These are phyloP conservation scores for Ypsolopha sequella DNA, from an alignment of 2,888 invertebrate species.

Conservation along the genomic window DNA sequence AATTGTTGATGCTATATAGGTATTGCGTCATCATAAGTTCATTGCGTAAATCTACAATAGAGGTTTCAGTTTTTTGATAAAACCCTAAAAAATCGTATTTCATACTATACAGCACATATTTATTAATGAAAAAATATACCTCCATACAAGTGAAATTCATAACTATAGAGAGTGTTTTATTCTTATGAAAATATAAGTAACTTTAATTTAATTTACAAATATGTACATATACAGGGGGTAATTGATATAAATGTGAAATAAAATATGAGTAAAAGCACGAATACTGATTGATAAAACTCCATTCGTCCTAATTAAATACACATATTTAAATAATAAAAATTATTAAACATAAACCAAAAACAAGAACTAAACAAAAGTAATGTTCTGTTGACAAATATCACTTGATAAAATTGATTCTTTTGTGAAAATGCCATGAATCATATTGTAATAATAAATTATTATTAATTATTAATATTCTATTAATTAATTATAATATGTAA, in stretches of 20 bases:
- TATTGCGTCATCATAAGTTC: constrained; percentile 43
- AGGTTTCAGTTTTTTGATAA: not conserved
- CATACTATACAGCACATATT: not conserved
- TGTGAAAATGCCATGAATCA: not conserved
- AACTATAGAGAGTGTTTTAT: constrained; percentile 15
- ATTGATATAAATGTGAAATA: not conserved
- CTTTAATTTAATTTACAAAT: not conserved
- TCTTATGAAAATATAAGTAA: constrained; percentile 55
- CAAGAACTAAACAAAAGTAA: no score
- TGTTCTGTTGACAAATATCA: no score
- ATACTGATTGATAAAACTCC: constrained; percentile 1
- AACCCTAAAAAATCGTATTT: not conserved
- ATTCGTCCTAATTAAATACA: not conserved
- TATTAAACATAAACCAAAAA: no score
- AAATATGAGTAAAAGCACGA: not conserved
- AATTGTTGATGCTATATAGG: constrained; percentile 34
- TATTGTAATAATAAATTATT: not conserved
- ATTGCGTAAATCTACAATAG: not conserved
- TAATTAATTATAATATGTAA: not conserved
- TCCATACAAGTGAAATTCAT: not conserved
- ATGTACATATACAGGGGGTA: constrained; percentile 3
- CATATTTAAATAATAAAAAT: no score
- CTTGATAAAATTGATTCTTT: no score
- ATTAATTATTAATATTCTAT: no score
- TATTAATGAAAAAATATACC: constrained; percentile 4